These are phyloP conservation scores for Hippopotamus amphibius DNA, from an alignment of 2,113 vertebrate species.

Conservation along the genomic window DNA sequence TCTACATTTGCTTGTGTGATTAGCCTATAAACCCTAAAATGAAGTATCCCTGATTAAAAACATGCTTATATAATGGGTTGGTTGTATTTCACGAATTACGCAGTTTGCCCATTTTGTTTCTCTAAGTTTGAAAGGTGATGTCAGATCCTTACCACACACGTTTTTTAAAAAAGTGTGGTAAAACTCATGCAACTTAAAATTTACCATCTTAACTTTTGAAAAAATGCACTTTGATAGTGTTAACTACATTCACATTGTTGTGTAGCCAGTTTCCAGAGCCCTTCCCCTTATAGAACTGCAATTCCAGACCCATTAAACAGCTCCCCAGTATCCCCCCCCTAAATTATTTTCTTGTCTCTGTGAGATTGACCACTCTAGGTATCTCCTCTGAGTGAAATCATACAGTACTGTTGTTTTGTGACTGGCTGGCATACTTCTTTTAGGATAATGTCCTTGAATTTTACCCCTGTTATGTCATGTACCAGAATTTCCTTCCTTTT, in stretches of 20 bases:
- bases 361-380: neutral
- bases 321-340: fast-evolving
- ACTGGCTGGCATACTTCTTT: neutral
- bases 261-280: neutral
- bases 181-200: fast-evolving
- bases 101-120: neutral
- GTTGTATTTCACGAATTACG: neutral
- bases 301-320: fast-evolving
- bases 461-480: fast-evolving
- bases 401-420: neutral
- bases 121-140: neutral
- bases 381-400: neutral
- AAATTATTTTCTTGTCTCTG: neutral
- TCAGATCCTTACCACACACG: neutral
- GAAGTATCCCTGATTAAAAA: fast-evolving
- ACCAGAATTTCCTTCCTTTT: neutral
- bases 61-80: fast-evolving
- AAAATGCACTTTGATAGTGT: fast-evolving
- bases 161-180: neutral
- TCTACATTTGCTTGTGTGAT: fast-evolving
- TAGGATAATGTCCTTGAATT: neutral
- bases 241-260: fast-evolving
- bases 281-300: neutral
- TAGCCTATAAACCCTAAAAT: neutral
- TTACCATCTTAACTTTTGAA: neutral